Conservation (phyloP, 2,888 invertebrate species). For the Erynnis tages region DNA sequence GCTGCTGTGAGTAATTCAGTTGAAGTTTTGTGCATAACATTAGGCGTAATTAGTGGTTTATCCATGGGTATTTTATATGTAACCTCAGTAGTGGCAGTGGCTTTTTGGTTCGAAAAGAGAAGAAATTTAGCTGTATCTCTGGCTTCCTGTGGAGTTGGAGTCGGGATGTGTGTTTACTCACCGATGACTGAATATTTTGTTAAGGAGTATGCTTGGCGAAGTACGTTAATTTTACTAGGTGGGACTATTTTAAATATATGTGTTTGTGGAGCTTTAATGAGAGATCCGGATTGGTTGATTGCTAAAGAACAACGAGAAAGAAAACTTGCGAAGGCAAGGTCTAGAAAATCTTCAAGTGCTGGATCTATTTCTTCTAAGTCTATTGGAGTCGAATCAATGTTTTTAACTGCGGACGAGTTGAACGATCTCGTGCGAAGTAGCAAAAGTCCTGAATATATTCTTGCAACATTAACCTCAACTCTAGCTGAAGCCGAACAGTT, state of each 20-base stretch:
- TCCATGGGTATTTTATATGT: conserved; percentile 93
- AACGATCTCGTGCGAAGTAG: conserved; percentile 86
- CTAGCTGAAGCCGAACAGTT: conserved; percentile 74
- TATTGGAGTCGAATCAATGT: conserved; percentile 71
- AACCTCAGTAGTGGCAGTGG: conserved; percentile 93
- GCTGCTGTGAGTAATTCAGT: conserved; percentile 87
- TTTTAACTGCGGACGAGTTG: conserved; percentile 83
- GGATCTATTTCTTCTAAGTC: conserved; percentile 76
- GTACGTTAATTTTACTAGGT: conserved; percentile 87
- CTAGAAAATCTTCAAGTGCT: conserved; percentile 70
- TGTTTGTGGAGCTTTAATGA: conserved; percentile 92
- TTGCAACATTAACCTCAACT: conserved; percentile 82
- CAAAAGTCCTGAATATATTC: conserved; percentile 83
- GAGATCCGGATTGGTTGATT: conserved; percentile 91
- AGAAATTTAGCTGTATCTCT: conserved; percentile 92
- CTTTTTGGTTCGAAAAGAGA: conserved; percentile 95
- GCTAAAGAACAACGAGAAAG: conserved; percentile 82
- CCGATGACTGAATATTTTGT: conserved; percentile 90
- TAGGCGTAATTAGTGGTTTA: conserved; percentile 90
- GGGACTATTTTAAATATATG: conserved; percentile 93
- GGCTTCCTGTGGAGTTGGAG: conserved; percentile 93
- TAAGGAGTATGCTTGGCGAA: conserved; percentile 89
- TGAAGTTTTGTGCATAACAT: conserved; percentile 89
- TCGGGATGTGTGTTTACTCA: conserved; percentile 94
- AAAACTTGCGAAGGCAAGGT: conserved; percentile 58